A percentile compares a stretch with the other conserved stretches of the same genome.
Conservation (phyloP, 2,797 vertebrate species). For the Chrosomus eos region DNA sequence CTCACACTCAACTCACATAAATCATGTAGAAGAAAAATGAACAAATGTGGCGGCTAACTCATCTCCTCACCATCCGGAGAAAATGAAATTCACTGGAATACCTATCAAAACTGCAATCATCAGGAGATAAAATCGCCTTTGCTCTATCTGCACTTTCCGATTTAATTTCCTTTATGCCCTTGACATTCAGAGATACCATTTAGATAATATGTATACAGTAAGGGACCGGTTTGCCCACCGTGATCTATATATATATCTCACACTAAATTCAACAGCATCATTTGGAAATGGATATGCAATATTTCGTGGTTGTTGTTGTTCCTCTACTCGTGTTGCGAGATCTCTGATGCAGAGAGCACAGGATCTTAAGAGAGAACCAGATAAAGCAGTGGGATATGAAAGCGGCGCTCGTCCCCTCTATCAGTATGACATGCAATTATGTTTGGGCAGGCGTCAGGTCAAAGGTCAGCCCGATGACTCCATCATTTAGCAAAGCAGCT, state of each 20-base stretch:
- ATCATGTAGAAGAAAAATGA: constrained; percentile 99
- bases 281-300: constrained; percentile 98
- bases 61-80: constrained; percentile 96
- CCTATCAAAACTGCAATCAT: constrained; percentile 99
- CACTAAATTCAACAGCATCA: constrained; percentile 98
- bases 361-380: neutral
- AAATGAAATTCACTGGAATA: constrained; percentile 99
- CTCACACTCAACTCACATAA: constrained; percentile 99
- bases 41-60: constrained; percentile 99
- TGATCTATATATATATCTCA: constrained; percentile 80
- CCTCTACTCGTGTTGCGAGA: constrained; percentile 46
- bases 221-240: constrained; percentile 89
- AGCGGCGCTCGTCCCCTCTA: constrained; percentile 72
- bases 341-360: constrained; percentile 33
- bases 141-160: constrained; percentile 99
- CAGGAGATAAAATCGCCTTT: constrained; percentile 99
- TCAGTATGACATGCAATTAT: constrained; percentile 96
- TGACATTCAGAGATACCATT: constrained; percentile 99
- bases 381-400: constrained; percentile 42
- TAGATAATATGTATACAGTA: constrained; percentile 99
- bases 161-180: constrained; percentile 99
- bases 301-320: constrained; percentile 86
- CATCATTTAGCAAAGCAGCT: constrained; percentile 89
- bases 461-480: constrained; percentile 97
- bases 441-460: constrained; percentile 86